Conservation (phyloP, 2,888 invertebrate species). For the Spialia ferax region DNA sequence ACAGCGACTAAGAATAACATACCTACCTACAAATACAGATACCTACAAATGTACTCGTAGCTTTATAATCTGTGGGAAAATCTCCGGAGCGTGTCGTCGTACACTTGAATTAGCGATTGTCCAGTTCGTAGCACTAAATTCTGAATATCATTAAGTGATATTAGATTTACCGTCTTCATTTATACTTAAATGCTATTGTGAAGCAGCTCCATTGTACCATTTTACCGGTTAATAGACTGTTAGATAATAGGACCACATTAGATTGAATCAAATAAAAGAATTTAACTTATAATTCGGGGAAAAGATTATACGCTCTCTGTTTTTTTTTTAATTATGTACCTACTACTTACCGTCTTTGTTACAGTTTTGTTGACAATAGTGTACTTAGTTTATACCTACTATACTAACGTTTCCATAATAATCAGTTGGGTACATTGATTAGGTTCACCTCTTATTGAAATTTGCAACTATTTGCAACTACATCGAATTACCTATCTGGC, state of each 20-base stretch:
- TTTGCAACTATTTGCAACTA: too few relatives aligned
- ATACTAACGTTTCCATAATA: too few relatives aligned
- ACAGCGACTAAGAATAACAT: too few relatives aligned
- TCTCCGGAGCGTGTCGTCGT: constrained; percentile 57
- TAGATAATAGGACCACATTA: background rate
- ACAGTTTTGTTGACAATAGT: background rate
- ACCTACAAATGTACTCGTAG: background rate
- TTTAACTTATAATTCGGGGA: constrained; percentile 2
- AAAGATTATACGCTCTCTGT: background rate
- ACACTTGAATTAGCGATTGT: constrained; percentile 48
- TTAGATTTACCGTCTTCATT: constrained; percentile 46
- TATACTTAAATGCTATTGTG: constrained; percentile 49
- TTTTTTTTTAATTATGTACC: background rate
- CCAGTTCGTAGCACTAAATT: constrained; percentile 46
- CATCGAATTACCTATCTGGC: too few relatives aligned
- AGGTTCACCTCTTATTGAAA: too few relatives aligned
- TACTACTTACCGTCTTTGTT: background rate
- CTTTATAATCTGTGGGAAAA: constrained; percentile 64
- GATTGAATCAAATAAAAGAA: background rate
- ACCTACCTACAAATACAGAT: background rate
- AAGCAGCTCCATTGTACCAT: constrained; percentile 47
- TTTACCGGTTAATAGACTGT: constrained; percentile 34
- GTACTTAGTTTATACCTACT: too few relatives aligned
- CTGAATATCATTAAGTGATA: constrained; percentile 48
- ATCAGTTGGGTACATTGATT: too few relatives aligned